Base-by-base conservation (phyloP, 1,140 invertebrate genomes). In the Araneus ventricosus region DNA sequence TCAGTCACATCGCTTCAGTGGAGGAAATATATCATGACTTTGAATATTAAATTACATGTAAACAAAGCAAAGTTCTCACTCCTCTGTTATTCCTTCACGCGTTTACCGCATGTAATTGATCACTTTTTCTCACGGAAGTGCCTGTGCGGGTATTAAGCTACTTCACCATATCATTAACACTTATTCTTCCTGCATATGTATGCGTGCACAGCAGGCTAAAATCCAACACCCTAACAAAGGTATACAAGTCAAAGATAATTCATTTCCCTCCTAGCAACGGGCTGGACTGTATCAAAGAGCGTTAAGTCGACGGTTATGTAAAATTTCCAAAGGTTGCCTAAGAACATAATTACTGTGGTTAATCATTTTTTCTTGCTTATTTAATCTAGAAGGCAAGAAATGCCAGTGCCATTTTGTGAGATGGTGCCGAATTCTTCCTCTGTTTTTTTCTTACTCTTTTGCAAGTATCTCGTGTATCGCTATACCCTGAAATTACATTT, bases 121-220 rank as follows among this genome's bases (percentile, higher is more conserved):
- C 27, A 75, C 70, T 37, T 34, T 75, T 75, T 75, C 70, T 34
- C 70, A 75, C 70, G 70, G 34, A 75, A 75, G 30, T 34, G 70
- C 30, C 34, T 34, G 34, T 34, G 30, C 20, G 34, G 34, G 70
- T 20, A 75, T 75, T 34, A 75, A 75, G 30, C 34, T 30, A 75
- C 70, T 75, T 75, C 70, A 75, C 70, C 30, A 34, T 75, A 75
- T 75, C 70, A 75, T 75, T 75, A 75, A 34, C 70, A 75, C 70
- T 20, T 75, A 75, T 75, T 75, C 70, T 75, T 75, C 70, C 70
- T 14, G 70, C 70, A 30, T 24, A 30, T 4, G 70, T 37, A 30
- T 75, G 70, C 30, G 70, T 75, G 70, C 70, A 75, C 30, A 3
- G 70, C 70, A 37, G 34, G 30, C 30, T 14, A 30, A 37, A 75